Percentiles rank a stretch among this genome's conserved stretches.
phyloP scores from a whole-genome alignment of 2,797 vertebrate species.

The Ciconia nigra region DNA sequence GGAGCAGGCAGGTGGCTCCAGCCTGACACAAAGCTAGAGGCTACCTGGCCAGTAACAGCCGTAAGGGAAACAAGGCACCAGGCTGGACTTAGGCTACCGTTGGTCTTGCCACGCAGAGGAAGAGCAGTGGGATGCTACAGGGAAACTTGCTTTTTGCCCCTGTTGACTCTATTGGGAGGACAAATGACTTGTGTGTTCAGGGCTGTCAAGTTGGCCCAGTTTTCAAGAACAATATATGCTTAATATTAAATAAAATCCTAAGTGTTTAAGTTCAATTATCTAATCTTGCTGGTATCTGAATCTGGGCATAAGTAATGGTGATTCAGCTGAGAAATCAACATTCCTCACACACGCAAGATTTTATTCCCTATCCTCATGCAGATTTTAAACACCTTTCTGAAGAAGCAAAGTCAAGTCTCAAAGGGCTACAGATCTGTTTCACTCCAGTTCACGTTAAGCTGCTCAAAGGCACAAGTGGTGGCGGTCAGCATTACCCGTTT shows the following conservation, averaged over 20 bases:
- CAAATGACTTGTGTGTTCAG: not conserved
- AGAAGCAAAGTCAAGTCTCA: not conserved
- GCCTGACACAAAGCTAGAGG: not conserved
- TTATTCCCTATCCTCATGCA: not conserved
- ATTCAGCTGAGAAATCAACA: not conserved
- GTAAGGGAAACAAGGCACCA: not conserved
- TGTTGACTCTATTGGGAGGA: not conserved
- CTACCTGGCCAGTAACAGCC: too few species aligned
- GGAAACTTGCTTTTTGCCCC: not conserved
- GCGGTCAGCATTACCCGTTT: not conserved
- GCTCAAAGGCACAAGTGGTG: not conserved
- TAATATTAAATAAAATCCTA: not conserved
- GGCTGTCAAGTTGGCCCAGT: not conserved
- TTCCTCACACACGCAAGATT: not conserved
- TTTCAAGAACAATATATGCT: not conserved
- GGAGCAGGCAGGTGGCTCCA: not conserved
- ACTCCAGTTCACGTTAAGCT: not conserved
- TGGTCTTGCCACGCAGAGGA: not conserved
- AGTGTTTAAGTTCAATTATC: not conserved
- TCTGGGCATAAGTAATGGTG: not conserved
- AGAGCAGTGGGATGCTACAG: not conserved
- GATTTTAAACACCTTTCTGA: constrained; percentile 10
- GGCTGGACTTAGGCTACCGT: not conserved
- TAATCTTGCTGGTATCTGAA: not conserved
- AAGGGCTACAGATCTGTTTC: not conserved